Percentiles rank a stretch among this genome's conserved stretches.
Conservation (phyloP, 2,113 vertebrate species). For the Ophiodon elongatus region DNA sequence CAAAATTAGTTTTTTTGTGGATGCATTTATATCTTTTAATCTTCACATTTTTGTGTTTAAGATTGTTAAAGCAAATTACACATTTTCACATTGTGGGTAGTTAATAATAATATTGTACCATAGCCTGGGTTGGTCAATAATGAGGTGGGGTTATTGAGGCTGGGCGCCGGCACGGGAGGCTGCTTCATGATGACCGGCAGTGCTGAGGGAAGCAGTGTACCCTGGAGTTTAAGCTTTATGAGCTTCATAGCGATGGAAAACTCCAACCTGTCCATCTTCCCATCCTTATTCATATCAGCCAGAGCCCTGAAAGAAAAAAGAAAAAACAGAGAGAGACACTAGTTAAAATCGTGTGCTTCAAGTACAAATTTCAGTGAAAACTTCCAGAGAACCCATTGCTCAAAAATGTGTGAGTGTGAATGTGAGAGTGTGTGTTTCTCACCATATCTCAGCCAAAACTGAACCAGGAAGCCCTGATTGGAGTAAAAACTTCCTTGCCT, state of each 20-base stretch:
- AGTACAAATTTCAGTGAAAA: neutral
- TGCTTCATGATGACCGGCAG: conserved; percentile 97
- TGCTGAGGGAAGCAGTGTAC: conserved; percentile 88
- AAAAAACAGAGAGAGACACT: neutral
- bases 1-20: neutral
- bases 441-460: conserved; percentile 97
- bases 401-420: neutral
- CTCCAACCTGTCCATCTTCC: conserved; percentile 96
- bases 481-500: conserved; percentile 94
- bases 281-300: conserved; percentile 96
- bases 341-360: neutral
- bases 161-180: conserved; percentile 86
- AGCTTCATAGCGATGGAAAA: conserved; percentile 99
- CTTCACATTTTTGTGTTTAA: neutral
- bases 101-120: conserved; percentile 78
- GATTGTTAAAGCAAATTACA: neutral
- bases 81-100: neutral
- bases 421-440: conserved; percentile 53
- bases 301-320: conserved; percentile 84
- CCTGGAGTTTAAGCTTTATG: conserved; percentile 95
- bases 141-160: conserved; percentile 46
- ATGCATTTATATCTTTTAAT: neutral
- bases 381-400: neutral
- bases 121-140: conserved; percentile 88
- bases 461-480: conserved; percentile 92